These are phyloP conservation scores for Rosalia funebris DNA, from an alignment of 2,888 invertebrate genomes.

Conservation along the genomic window DNA sequence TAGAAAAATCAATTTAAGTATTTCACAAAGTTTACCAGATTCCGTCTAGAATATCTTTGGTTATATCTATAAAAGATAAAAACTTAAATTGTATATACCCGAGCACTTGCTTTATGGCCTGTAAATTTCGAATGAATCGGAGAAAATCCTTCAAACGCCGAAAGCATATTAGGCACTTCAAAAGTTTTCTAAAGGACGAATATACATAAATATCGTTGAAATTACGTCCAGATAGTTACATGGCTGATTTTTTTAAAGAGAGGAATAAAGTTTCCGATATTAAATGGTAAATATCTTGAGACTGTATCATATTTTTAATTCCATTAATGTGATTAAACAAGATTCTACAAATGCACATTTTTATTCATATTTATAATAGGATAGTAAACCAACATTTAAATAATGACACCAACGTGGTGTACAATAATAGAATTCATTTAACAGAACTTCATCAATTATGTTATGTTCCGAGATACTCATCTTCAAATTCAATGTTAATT, in stretches of 20 bases:
- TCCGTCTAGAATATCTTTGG: not conserved
- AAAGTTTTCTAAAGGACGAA: not conserved
- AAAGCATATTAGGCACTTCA: not conserved
- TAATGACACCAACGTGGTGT: too few species aligned
- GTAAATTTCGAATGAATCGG: constrained; percentile 22
- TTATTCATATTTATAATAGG: too few species aligned
- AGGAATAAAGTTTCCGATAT: too few species aligned
- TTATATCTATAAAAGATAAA: constrained; percentile 26
- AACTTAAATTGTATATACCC: constrained; percentile 28
- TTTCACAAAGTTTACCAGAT: not conserved
- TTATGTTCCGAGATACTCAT: too few species aligned
- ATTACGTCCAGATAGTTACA: not conserved
- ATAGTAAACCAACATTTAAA: too few species aligned
- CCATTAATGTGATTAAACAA: too few species aligned
- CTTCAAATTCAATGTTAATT: too few species aligned
- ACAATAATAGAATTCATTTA: too few species aligned
- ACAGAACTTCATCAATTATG: too few species aligned
- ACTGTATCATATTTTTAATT: too few species aligned
- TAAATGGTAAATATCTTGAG: too few species aligned
- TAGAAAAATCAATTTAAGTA: constrained; percentile 1
- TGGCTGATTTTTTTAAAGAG: not conserved
- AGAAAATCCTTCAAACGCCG: constrained; percentile 13
- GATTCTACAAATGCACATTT: too few species aligned
- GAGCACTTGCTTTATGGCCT: constrained; percentile 19
- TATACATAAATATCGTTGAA: not conserved